Conservation (phyloP, 2,888 invertebrate genomes). For the Stegophylla sp. region DNA sequence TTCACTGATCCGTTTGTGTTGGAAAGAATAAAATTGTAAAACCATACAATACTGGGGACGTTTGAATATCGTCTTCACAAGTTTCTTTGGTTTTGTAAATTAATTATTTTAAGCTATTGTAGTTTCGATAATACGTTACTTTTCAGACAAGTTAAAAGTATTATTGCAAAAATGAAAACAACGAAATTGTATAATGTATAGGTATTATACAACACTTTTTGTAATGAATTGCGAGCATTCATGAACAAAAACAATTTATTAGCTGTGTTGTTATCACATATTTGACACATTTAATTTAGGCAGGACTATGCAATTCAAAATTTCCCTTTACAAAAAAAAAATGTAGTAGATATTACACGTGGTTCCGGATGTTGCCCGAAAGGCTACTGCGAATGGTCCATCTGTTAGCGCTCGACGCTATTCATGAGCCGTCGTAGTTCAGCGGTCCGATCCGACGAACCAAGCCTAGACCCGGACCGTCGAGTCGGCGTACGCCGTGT, state of each 20-base stretch:
- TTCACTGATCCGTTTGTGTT: neutral
- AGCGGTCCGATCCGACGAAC: too few species aligned
- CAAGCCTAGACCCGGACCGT: too few species aligned
- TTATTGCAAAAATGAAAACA: slow-evolving; percentile 46
- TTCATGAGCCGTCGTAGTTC: too few species aligned
- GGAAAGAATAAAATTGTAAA: neutral
- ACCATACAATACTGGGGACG: neutral
- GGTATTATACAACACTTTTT: neutral
- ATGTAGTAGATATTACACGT: too few species aligned
- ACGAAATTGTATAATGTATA: slow-evolving; percentile 44
- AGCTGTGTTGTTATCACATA: slow-evolving; percentile 43
- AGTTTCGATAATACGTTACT: neutral
- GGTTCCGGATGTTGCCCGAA: too few species aligned
- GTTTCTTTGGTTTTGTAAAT: neutral
- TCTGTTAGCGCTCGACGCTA: too few species aligned
- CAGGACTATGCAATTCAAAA: too few species aligned
- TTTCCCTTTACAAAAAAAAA: too few species aligned
- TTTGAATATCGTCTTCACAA: neutral
- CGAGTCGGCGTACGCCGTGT: too few species aligned
- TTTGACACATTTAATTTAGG: too few species aligned
- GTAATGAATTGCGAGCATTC: slow-evolving; percentile 44
- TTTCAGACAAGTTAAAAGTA: slow-evolving; percentile 1
- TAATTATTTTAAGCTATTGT: neutral
- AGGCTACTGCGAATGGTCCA: too few species aligned
- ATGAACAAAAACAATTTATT: slow-evolving; percentile 58